These are phyloP conservation scores for Venusia cambrica DNA, from an alignment of 2,888 invertebrate genomes.

Conservation along the genomic window DNA sequence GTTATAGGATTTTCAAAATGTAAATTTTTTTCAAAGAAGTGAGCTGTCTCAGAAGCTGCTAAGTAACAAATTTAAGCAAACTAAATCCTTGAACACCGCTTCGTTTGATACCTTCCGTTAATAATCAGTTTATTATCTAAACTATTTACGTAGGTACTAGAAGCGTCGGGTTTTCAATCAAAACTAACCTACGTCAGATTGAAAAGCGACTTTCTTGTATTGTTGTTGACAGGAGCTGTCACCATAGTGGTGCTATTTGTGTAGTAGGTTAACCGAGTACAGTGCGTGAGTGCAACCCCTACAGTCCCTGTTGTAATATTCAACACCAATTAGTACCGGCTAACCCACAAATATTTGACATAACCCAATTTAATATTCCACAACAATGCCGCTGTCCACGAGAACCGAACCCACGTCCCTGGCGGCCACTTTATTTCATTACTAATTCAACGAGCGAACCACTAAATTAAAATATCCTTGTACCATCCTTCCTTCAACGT, in stretches of 20 bases:
- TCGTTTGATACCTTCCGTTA: too few species aligned
- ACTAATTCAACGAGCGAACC: constrained; percentile 64
- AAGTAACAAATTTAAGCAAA: too few species aligned
- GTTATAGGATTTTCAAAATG: too few species aligned
- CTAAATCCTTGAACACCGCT: too few species aligned
- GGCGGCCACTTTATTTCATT: constrained; percentile 65
- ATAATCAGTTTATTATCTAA: too few species aligned
- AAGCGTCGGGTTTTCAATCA: too few species aligned
- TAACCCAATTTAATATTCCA: constrained; percentile 41
- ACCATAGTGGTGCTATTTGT: constrained; percentile 3
- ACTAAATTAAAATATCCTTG: constrained; percentile 56
- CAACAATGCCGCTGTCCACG: constrained; percentile 39
- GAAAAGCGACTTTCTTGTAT: too few species aligned
- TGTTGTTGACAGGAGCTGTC: constrained; percentile 12
- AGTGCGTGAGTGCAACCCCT: constrained; percentile 1
- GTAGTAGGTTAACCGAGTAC: too few species aligned
- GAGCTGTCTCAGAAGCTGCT: too few species aligned
- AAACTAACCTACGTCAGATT: too few species aligned
- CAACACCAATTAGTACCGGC: constrained; percentile 13
- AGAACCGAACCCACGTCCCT: constrained; percentile 50
- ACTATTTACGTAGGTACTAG: too few species aligned
- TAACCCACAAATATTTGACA: constrained; percentile 23
- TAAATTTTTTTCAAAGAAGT: too few species aligned
- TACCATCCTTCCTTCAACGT: constrained; percentile 22
- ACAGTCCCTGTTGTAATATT: constrained; percentile 16